phyloP scores from a whole-genome alignment of 1,140 invertebrate species.

The Polyergus mexicanus region DNA sequence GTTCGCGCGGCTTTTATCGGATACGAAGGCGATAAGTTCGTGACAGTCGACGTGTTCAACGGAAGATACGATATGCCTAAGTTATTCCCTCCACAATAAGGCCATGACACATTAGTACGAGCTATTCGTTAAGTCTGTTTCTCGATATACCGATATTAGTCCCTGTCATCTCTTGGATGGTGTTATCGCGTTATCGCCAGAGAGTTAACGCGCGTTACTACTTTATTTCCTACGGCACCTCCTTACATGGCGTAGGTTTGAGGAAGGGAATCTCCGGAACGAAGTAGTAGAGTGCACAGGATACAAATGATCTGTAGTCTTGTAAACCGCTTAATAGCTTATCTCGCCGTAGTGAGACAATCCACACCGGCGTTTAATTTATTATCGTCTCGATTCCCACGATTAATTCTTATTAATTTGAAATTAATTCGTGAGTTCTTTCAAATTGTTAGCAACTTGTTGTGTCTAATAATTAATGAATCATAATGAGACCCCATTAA shows the following conservation, averaged over 20 bases:
- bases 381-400: constrained; percentile 26
- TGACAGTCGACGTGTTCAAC: constrained; percentile 34
- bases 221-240: constrained; percentile 30
- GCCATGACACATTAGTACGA: constrained; percentile 53
- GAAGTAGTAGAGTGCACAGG: constrained; percentile 27
- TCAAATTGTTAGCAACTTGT: constrained; percentile 37
- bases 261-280: constrained; percentile 23
- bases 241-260: background rate
- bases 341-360: constrained; percentile 43
- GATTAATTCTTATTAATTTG: constrained; percentile 44
- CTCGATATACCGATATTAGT: constrained; percentile 73
- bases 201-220: constrained; percentile 7
- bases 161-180: constrained; percentile 67
- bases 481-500: constrained; percentile 23
- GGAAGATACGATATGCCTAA: constrained; percentile 48
- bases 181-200: constrained; percentile 64
- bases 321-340: constrained; percentile 51
- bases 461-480: constrained; percentile 35
- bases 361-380: constrained; percentile 36
- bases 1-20: constrained; percentile 3
- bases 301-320: constrained; percentile 30
- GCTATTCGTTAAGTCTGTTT: constrained; percentile 63
- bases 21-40: constrained; percentile 1
- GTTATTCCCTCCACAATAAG: constrained; percentile 67
- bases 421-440: constrained; percentile 45